phyloP scores from a whole-genome alignment of 1,140 invertebrate genomes.

The Alviniconcha marisindica region DNA sequence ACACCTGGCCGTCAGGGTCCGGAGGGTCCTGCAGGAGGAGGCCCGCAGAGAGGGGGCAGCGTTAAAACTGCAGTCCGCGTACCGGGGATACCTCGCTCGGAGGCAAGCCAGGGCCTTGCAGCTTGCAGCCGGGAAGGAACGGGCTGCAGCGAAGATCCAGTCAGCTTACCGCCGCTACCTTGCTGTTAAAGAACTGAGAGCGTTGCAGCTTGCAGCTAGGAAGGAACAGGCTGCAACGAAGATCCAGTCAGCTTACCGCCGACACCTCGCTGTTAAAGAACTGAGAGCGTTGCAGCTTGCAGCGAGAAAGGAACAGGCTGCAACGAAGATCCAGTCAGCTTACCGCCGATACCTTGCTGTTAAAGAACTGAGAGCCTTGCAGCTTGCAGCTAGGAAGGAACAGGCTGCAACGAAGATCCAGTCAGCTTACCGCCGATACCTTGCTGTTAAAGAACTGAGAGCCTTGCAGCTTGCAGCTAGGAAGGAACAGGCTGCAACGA shows the following conservation, averaged over 20 bases:
- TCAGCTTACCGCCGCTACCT: slow-evolving; percentile 16
- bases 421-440: slow-evolving; percentile 6
- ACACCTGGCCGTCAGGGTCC: background rate
- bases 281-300: background rate
- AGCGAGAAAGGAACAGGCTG: slow-evolving; percentile 11
- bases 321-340: slow-evolving; percentile 46
- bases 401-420: slow-evolving; percentile 20
- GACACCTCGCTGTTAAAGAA: background rate
- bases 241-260: slow-evolving; percentile 35
- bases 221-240: slow-evolving; percentile 4
- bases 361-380: background rate
- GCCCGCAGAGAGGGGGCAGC: background rate
- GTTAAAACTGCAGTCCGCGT: slow-evolving; percentile 19
- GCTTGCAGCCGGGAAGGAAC: slow-evolving; percentile 2
- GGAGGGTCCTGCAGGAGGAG: slow-evolving; percentile 16
- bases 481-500: background rate
- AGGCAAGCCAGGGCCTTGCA: background rate
- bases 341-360: slow-evolving; percentile 21
- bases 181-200: slow-evolving; percentile 19
- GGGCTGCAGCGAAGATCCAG: slow-evolving; percentile 45
- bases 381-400: slow-evolving; percentile 1
- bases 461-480: background rate
- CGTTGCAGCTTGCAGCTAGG: background rate
- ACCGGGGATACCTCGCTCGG: background rate
- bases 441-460: background rate